phyloP scores from a whole-genome alignment of 2,888 invertebrate genomes.

The Dascillus cervinus region DNA sequence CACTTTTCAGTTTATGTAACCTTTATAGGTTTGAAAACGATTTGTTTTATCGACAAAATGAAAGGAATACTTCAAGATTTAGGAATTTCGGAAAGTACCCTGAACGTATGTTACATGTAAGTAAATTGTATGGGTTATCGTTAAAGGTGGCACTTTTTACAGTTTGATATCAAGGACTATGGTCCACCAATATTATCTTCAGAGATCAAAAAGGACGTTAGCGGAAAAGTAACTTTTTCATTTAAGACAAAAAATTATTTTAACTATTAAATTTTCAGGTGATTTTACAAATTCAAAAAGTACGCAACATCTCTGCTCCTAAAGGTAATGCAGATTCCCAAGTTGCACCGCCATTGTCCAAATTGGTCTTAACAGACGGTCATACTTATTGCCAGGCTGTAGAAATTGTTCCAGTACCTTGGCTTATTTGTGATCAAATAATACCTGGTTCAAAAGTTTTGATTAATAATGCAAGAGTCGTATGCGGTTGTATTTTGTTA shows the following conservation, averaged over 20 bases:
- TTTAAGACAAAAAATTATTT: no score
- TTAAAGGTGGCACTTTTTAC: conserved; percentile 30
- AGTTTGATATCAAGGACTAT: conserved; percentile 74
- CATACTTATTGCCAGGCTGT: conserved; percentile 68
- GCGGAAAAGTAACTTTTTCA: no score
- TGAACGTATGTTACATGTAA: conserved; percentile 55
- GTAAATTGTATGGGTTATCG: conserved; percentile 11
- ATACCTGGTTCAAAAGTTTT: conserved; percentile 84
- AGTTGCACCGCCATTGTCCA: conserved; percentile 75
- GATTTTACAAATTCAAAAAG: conserved; percentile 80
- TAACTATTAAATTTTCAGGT: no score
- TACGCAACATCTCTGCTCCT: conserved; percentile 83
- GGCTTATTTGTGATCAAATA: conserved; percentile 65
- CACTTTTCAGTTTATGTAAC: no score
- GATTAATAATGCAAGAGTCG: conserved; percentile 53
- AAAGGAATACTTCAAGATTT: conserved; percentile 43
- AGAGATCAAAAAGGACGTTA: conserved; percentile 53
- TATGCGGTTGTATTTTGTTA: conserved; percentile 61
- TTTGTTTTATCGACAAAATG: no score
- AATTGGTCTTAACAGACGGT: conserved; percentile 80
- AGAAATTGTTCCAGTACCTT: conserved; percentile 64
- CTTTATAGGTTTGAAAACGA: no score
- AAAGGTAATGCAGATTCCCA: conserved; percentile 83
- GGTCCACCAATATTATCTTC: conserved; percentile 68
- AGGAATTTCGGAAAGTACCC: conserved; percentile 53